Base-by-base conservation (phyloP, 2,888 invertebrate genomes). In the Pollenia griseotomentosa region DNA sequence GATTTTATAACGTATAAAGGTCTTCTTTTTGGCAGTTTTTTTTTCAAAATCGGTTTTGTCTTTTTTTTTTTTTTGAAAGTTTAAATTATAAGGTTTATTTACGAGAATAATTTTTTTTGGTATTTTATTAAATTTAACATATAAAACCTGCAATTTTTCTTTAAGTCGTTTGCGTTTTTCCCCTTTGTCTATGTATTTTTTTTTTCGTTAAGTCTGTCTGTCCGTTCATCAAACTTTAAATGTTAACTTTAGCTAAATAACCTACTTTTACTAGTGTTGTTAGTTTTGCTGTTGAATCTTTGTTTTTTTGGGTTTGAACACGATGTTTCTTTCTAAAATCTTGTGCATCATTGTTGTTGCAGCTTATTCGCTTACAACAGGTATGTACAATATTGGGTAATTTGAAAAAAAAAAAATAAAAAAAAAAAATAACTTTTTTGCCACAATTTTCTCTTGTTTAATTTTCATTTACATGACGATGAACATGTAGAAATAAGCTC, bases 181-280 rank as follows among this genome's bases (percentile, higher is more conserved):
- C 16, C 44, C 44, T 46, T 44, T 16, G 12, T 73, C 42, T 75
- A 42, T 66, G 19, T 12, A 63, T 23, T 79, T 71, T n/a, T 8
- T 59, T 59, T 81, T 53, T 23, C 53, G 53, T 23, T 68, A 23
- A 68, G 33, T n/a, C 44, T 57, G 53, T 68, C 59, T 70, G 40
- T 61, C 33, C 33, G 83, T 66, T 77, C 70, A 61, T 82, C 73
- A 78, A 66, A 63, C 68, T 86, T 75, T 61, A 78, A 82, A 83
- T 86, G 82, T 86, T 83, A 86, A 86, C 75, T 80, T 75, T 70
- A 77, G 59, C 77, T 80, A 75, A 86, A 83, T 86, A 86, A 86
- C 86, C 86, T 86, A 86, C 86, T 86, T 86, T 86, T 86, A 80
- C 80, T 80, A 33, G 53, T 63, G 73, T 80, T 77, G 16, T 61